Conservation (phyloP, 2,888 invertebrate species). For the Xestia sexstrigata region DNA sequence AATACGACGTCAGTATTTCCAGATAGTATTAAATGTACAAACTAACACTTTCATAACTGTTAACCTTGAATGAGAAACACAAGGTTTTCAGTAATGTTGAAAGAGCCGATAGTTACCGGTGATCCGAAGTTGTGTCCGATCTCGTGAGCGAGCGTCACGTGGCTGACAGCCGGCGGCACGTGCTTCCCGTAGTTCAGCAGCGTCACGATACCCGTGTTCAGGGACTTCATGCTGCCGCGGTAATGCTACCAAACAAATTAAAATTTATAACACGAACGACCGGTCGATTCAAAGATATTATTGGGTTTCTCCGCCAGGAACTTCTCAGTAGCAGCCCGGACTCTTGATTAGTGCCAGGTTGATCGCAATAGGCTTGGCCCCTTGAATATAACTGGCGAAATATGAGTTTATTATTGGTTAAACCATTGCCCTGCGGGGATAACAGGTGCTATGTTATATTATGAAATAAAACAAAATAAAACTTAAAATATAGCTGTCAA, state of each 20-base stretch:
- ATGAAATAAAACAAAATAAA: conserved; percentile 16
- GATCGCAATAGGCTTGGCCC: not conserved
- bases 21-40: conserved; percentile 9
- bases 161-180: conserved; percentile 99
- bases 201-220: conserved; percentile 99
- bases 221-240: conserved; percentile 97
- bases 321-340: not conserved
- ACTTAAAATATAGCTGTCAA: conserved; percentile 4
- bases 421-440: not conserved
- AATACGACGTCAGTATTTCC: not conserved
- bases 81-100: conserved; percentile 40
- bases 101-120: conserved; percentile 91
- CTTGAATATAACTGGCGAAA: not conserved
- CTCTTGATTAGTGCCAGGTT: not conserved
- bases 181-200: conserved; percentile 99
- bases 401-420: not conserved
- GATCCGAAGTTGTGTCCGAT: conserved; percentile 99
- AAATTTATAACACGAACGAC: not conserved
- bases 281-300: not conserved
- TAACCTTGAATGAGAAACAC: conserved; percentile 15
- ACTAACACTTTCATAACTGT: conserved; percentile 5
- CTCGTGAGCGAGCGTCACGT: conserved; percentile 99
- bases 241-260: conserved; percentile 93
- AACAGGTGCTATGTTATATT: not conserved
- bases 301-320: not conserved